phyloP scores from a whole-genome alignment of 2,797 vertebrate genomes.

The Coendou prehensilis region DNA sequence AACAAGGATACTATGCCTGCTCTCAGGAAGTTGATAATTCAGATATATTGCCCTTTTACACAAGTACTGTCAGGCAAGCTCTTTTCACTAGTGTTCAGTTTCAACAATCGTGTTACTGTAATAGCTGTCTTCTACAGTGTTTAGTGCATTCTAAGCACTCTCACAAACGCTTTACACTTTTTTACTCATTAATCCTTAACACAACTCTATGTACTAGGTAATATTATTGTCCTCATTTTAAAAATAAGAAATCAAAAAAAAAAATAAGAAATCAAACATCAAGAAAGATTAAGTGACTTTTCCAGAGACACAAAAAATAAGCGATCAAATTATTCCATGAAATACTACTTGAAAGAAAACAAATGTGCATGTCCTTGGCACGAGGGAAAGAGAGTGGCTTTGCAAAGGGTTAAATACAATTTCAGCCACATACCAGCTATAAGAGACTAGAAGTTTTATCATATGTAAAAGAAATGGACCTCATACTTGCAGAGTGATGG shows the following conservation, averaged over 20 bases:
- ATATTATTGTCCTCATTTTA: neutral
- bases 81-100: neutral
- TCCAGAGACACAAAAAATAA: neutral
- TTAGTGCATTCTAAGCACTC: neutral
- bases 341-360: neutral
- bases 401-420: neutral
- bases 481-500: neutral
- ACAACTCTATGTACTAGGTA: neutral
- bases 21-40: neutral
- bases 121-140: neutral
- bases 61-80: neutral
- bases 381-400: neutral
- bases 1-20: neutral
- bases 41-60: neutral
- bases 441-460: neutral
- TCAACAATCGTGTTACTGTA: neutral
- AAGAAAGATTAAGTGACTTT: neutral
- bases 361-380: neutral
- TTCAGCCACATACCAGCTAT: neutral
- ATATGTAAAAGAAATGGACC: neutral
- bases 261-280: slow-evolving; percentile 21
- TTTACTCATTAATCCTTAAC: neutral
- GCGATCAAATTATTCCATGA: neutral
- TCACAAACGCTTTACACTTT: neutral
- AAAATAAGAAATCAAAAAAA: slow-evolving; percentile 40